A percentile compares a stretch with the other conserved stretches of the same genome.
These are phyloP conservation scores for Isaurus tuberculatus DNA, from an alignment of 92 coral and sea anemone species.

Conservation along the genomic window DNA sequence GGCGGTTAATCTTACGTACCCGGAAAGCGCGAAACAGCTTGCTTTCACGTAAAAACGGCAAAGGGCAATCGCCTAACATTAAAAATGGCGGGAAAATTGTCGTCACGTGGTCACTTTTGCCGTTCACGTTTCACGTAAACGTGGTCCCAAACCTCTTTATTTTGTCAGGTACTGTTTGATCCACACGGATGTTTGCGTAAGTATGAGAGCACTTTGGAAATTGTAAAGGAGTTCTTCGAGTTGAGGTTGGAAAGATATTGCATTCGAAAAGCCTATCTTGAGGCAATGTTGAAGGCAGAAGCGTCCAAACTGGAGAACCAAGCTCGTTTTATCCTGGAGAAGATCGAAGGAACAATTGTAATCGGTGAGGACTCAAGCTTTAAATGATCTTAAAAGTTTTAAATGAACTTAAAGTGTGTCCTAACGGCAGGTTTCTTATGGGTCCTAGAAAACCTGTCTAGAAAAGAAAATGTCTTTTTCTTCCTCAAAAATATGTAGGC, in stretches of 20 bases:
- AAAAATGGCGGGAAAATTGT: no score
- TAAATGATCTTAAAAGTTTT: not conserved
- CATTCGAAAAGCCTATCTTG: constrained; percentile 89
- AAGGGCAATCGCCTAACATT: no score
- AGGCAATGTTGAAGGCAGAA: constrained; percentile 93
- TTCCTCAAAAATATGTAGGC: no score
- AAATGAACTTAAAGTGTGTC: no score
- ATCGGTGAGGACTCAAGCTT: constrained; percentile 66
- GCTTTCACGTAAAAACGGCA: no score
- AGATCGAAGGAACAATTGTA: constrained; percentile 89
- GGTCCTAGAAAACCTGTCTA: no score
- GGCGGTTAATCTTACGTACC: no score
- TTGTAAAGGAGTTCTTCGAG: constrained; percentile 77
- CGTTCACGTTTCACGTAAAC: no score
- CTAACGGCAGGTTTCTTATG: no score
- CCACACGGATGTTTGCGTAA: constrained; percentile 89
- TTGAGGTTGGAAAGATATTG: constrained; percentile 83
- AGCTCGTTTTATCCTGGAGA: constrained; percentile 94
- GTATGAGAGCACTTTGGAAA: constrained; percentile 74
- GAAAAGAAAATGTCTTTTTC: no score
- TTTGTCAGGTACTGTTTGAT: constrained; percentile 87
- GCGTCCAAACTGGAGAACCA: constrained; percentile 83
- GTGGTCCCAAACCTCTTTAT: not conserved
- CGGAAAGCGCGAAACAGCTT: no score
- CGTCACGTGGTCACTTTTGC: no score